Percentiles rank a stretch among this genome's conserved stretches.
Evolutionary conservation across 53 echinoderm and acorn worm genomes (phyloP).

Genomic region (Echinometra lucunter): DNA sequence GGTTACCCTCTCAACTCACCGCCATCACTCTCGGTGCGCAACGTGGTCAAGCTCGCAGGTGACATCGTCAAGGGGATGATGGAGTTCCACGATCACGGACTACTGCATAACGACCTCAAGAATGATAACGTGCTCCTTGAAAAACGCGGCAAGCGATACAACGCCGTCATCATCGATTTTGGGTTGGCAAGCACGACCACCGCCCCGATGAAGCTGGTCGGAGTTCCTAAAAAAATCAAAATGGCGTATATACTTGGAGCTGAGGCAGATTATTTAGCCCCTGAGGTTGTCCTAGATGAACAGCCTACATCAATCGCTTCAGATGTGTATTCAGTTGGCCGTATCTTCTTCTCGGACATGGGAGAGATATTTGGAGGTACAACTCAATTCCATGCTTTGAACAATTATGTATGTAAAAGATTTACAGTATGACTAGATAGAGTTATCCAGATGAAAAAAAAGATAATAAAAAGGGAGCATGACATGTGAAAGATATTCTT

Average conservation of each 20-base stretch:
- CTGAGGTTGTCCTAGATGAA: background rate
- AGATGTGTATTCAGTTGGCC: constrained; percentile 26
- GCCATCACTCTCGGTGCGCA: background rate
- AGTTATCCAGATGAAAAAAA: background rate
- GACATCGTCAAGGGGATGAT: constrained; percentile 38
- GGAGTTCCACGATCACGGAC: constrained; percentile 39
- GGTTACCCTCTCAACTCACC: constrained; percentile 19
- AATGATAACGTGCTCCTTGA: constrained; percentile 26
- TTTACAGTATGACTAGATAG: background rate
- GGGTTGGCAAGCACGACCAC: background rate
- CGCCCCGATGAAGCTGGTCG: background rate
- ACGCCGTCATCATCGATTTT: constrained; percentile 46
- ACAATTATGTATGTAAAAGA: background rate
- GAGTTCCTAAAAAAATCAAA: background rate
- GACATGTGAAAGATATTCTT: background rate
- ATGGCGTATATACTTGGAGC: background rate
- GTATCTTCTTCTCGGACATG: background rate
- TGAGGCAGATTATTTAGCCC: constrained; percentile 32
- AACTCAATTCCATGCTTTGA: background rate
- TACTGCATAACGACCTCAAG: constrained; percentile 39
- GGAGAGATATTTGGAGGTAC: constrained; percentile 10
- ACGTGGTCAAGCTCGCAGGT: constrained; percentile 20
- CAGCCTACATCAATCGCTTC: constrained; percentile 5
- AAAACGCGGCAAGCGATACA: background rate
- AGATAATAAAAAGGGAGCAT: background rate